Percentiles rank a stretch among this genome's conserved stretches.
Evolutionary conservation across 2,888 invertebrate genomes (phyloP).

Genomic region (Creontiades dilutus): DNA sequence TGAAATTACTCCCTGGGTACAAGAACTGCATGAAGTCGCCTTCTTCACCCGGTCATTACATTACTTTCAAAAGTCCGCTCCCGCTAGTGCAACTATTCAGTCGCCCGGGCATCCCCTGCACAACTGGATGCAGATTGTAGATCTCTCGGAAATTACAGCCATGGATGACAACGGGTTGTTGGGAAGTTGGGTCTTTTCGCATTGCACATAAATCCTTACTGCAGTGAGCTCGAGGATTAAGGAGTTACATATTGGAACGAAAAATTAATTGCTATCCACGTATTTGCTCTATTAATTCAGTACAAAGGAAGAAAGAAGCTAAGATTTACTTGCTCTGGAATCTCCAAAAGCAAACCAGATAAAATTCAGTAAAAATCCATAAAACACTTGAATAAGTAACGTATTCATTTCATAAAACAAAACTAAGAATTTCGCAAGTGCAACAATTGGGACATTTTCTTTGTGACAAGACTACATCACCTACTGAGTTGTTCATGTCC

Average conservation of each 20-base stretch:
- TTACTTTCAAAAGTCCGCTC: not conserved
- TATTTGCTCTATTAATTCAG: not conserved
- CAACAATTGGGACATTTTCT: too few relatives aligned
- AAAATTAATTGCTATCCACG: not conserved
- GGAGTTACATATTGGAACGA: not conserved
- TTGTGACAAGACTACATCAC: too few relatives aligned
- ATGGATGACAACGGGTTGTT: not conserved
- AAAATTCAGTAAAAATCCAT: too few relatives aligned
- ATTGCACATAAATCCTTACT: not conserved
- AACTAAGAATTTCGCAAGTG: too few relatives aligned
- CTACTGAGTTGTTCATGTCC: too few relatives aligned
- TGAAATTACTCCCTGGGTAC: not conserved
- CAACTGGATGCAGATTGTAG: not conserved
- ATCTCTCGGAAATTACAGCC: constrained; percentile 1
- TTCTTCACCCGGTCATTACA: not conserved
- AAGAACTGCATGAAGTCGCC: not conserved
- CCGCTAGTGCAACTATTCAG: not conserved
- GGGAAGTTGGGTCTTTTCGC: not conserved
- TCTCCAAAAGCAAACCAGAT: too few relatives aligned
- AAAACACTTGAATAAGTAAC: too few relatives aligned
- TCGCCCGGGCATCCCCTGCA: not conserved
- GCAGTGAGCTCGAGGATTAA: not conserved
- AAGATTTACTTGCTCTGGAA: too few relatives aligned
- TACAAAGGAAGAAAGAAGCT: too few relatives aligned
- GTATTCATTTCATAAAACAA: too few relatives aligned